Evolutionary conservation across 2,797 vertebrate species (phyloP).

Genomic region (Rhinella marina): DNA sequence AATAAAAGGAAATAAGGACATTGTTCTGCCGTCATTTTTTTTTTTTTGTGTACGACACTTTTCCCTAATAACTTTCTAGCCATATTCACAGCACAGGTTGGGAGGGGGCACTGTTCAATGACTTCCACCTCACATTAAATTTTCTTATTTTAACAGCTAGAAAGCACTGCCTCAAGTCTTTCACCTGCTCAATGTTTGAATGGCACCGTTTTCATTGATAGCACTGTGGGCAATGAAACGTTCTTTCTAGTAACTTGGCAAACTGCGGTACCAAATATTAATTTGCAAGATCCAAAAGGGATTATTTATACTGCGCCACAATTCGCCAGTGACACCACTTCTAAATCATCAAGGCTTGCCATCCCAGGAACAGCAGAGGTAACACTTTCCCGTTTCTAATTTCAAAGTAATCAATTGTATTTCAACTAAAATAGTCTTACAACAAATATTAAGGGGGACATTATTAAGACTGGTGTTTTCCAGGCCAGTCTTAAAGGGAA

Average conservation of each 20-base stretch:
- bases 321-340: slow-evolving; percentile 49
- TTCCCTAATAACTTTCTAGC: no score
- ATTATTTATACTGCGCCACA: slow-evolving; percentile 56
- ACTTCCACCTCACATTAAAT: background rate
- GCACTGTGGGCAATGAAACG: slow-evolving; percentile 75
- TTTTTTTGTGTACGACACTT: no score
- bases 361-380: slow-evolving; percentile 75
- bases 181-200: slow-evolving; percentile 66
- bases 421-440: no score
- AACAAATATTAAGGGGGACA: no score
- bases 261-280: slow-evolving; percentile 23
- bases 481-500: no score
- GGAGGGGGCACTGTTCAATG: no score
- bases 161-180: slow-evolving; percentile 67
- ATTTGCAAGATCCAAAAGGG: slow-evolving; percentile 71
- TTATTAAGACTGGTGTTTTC: no score
- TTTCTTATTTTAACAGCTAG: slow-evolving; percentile 70
- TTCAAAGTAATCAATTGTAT: background rate
- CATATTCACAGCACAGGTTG: no score
- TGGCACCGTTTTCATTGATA: slow-evolving; percentile 72
- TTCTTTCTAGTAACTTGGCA: slow-evolving; percentile 73
- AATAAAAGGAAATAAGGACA: no score
- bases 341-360: slow-evolving; percentile 67
- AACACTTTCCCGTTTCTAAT: slow-evolving; percentile 27
- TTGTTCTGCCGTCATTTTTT: no score